A percentile compares a stretch with the other conserved stretches of the same genome.
phyloP scores from a whole-genome alignment of 2,113 vertebrate genomes.

The Thomomys bottae region DNA sequence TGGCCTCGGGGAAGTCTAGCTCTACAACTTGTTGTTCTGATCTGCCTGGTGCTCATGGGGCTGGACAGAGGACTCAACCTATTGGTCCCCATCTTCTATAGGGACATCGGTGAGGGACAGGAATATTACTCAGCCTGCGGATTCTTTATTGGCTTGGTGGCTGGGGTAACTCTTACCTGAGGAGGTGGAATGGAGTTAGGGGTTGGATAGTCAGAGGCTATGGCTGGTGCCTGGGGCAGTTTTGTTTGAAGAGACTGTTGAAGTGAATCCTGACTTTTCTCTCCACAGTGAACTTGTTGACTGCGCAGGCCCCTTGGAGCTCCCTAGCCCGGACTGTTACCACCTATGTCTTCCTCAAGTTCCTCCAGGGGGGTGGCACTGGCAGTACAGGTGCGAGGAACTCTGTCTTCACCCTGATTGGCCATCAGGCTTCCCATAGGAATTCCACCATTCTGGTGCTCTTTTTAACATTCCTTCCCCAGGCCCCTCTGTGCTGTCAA shows the following conservation, averaged over 20 bases:
- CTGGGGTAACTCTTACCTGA: not conserved
- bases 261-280: not conserved
- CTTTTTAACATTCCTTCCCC: not conserved
- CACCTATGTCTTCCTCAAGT: slow-evolving; percentile 92
- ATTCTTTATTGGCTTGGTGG: not conserved
- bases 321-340: slow-evolving; percentile 90
- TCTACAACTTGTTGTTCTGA: slow-evolving; percentile 92
- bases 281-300: slow-evolving; percentile 91
- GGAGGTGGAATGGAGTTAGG: not conserved
- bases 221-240: not conserved
- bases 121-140: not conserved
- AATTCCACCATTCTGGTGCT: not conserved
- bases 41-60: slow-evolving; percentile 93
- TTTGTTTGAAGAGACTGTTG: not conserved
- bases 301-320: slow-evolving; percentile 87
- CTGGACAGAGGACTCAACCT: slow-evolving; percentile 93
- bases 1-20: slow-evolving; percentile 90
- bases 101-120: slow-evolving; percentile 91
- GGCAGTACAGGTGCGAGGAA: slow-evolving; percentile 83
- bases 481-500: not conserved
- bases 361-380: slow-evolving; percentile 95
- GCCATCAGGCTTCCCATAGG: not conserved
- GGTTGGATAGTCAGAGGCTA: not conserved
- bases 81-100: slow-evolving; percentile 96
- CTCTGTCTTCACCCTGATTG: not conserved